Base-by-base conservation (phyloP, 1,140 invertebrate species). In the Maconellicoccus hirsutus region DNA sequence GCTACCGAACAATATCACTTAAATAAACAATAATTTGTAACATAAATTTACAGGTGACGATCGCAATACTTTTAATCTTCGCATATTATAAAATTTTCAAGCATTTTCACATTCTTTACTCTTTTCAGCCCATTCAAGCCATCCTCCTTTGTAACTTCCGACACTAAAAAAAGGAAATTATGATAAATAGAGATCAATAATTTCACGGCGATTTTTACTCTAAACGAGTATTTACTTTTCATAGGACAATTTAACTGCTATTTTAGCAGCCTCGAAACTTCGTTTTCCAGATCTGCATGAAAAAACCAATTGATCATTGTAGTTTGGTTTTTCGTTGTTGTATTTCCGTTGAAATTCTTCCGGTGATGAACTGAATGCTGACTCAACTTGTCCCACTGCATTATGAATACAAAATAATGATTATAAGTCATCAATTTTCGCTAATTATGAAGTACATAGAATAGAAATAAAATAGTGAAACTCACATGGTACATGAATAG, bases 271-370 rank as follows among this genome's bases (percentile, higher is more conserved):
- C n/a, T 69, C 52, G 19, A 73, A 71, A 63, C 75, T 75, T 39
- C 75, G 70, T 63, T 69, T 74, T 70, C 75, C 75, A 8, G 74
- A 72, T 21, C 72, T 59, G 72, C 75, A 75, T 33, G 72, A 73
- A 69, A 75, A 74, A 39, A 75, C 66, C 1, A 75, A 66, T 26
- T 1, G 59, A 38, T 29, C 25, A 23, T 73, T 70, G 10, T 69
- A 16, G 1, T 29, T 12, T 52, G 75, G 75, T 70, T 75, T 75
- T 10, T 38, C 21, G 26, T 27, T 10, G 12, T 72, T 70, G 69
- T 74, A 75, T 25, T 66, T 72, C 22, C 70, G 22, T 63, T 72
- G 23, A n/a, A 75, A 75, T 14, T 38, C 63, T 0, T 71, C 63
- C 1, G 21, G 22, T 7, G 71, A 16, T 22, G 27, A 73, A 69